Conservation (phyloP, 2,113 vertebrate genomes). For the Upupa epops region DNA sequence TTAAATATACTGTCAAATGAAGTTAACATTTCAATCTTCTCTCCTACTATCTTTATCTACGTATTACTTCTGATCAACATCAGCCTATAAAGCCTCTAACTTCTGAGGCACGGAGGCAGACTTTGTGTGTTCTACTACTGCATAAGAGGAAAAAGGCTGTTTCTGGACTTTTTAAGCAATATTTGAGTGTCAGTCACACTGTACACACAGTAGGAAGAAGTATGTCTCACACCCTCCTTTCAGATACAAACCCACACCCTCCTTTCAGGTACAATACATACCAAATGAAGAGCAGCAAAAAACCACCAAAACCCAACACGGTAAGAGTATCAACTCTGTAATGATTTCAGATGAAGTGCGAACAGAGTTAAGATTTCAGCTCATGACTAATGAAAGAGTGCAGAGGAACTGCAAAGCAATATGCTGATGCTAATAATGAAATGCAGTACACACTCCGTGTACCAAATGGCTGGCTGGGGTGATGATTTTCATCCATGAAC, state of each 20-base stretch:
- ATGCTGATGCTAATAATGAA: background rate
- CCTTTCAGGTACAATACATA: background rate
- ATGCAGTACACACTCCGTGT: background rate
- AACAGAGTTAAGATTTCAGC: background rate
- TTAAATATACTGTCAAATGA: background rate
- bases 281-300: background rate
- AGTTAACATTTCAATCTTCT: background rate
- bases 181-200: background rate
- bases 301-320: background rate
- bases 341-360: background rate
- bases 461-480: background rate
- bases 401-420: background rate
- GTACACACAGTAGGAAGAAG: background rate
- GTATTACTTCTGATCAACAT: background rate
- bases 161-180: background rate
- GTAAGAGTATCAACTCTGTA: background rate
- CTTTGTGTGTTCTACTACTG: background rate
- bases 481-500: background rate
- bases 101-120: background rate
- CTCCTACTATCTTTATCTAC: background rate
- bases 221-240: background rate
- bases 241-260: background rate
- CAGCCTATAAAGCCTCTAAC: background rate
- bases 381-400: background rate
- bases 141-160: background rate